Conservation (phyloP, 2,888 invertebrate genomes). For the Byasa hedistus region DNA sequence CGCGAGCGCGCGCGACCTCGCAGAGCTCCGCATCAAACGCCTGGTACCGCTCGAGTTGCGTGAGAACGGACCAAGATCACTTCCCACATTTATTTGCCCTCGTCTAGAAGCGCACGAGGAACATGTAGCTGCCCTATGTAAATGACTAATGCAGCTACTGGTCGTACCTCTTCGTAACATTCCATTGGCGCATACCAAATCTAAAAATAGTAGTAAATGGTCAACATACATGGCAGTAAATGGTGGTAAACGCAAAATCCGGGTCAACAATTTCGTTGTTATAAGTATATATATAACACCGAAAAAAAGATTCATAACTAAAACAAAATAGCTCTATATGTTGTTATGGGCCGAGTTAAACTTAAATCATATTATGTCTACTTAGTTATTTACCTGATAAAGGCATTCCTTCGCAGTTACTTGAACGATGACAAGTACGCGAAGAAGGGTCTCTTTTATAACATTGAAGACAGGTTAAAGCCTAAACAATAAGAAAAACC, state of each 20-base stretch:
- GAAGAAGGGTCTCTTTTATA: constrained; percentile 50
- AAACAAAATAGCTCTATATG: background rate
- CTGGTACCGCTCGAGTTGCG: constrained; percentile 31
- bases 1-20: constrained; percentile 27
- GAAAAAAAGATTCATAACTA: background rate
- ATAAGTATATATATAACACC: background rate
- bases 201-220: constrained; percentile 39
- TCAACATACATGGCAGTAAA: background rate
- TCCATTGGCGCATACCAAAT: constrained; percentile 61
- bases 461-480: constrained; percentile 54
- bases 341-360: background rate
- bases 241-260: too few relatives aligned
- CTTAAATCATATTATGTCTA: background rate
- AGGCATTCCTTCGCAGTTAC: constrained; percentile 62
- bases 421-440: constrained; percentile 56
- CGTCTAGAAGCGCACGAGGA: constrained; percentile 58
- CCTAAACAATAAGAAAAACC: constrained; percentile 44
- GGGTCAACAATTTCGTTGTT: background rate
- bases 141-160: constrained; percentile 55
- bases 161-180: constrained; percentile 57
- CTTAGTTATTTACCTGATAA: constrained; percentile 57
- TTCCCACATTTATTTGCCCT: constrained; percentile 32
- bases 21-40: constrained; percentile 12
- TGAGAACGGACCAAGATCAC: constrained; percentile 32
- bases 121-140: constrained; percentile 56